Evolutionary conservation across 2,888 invertebrate genomes (phyloP), one percentile per base, ranked within the genome.

Genomic region (Beris chalybata): DNA sequence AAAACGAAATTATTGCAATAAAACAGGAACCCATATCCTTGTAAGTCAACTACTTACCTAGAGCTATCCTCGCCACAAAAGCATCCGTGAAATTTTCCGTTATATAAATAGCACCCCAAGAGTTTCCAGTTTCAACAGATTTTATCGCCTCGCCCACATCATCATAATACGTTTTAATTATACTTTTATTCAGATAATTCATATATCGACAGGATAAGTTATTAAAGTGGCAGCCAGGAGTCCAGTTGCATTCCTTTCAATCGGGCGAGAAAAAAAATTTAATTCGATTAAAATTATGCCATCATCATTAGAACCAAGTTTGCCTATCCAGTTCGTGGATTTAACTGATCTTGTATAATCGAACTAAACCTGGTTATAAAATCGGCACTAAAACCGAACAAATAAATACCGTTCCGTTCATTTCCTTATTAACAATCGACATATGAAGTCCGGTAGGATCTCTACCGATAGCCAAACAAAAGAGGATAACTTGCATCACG

Each of bases 401-500:
- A 5, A 65, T 73, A 5, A 38, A 29, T 65, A 75, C 78, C 73
- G 81, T 78, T 68, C 77, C 76, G 71, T 81, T 81, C 83, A 86
- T 85, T 80, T 91, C 91, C 69, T 85, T 82, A 78, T 91, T 91
- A 57, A 90, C 87, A 75, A 93, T 87, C 47, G 93, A 93, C 76
- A 95, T 79, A 73, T 86, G 89, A 4, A 95, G 84, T 57, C 90
- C 92, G 67, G 87, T 89, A 0, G 94, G 94, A 78, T 94, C 93
- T 31, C 93, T 85, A 57, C 94, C 94, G 71, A 94, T 95, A 67
- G 95, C 95, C 78, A 95, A 82, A 78, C 95, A 95, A 85, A 95
- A 95, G 67, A 96, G 86, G 66, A 95, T 92, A 69, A 95, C 94
- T 83, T 95, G 94, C 88, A 95, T 90, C 32, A 93, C 92, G n/a